These are phyloP conservation scores for Cryptosula pallasiana DNA, from an alignment of 2,888 invertebrate species.

Conservation along the genomic window DNA sequence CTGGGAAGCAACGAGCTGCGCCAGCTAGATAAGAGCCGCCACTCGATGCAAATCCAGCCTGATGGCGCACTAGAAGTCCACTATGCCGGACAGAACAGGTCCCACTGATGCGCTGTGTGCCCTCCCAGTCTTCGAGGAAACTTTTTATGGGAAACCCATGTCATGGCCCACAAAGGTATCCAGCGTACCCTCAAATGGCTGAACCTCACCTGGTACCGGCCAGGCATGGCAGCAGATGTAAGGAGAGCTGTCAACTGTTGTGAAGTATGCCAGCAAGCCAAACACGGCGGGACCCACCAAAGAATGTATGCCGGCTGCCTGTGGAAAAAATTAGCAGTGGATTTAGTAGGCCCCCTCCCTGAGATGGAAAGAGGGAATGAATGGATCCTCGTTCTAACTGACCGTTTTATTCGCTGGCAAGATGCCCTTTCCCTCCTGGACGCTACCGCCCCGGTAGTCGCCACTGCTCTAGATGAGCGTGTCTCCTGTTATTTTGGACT, in stretches of 20 bases:
- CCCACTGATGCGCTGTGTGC: not conserved
- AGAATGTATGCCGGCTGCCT: not conserved
- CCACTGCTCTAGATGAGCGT: not conserved
- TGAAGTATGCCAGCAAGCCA: not conserved
- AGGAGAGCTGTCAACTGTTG: not conserved
- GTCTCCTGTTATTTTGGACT: not conserved
- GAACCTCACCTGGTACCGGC: not conserved
- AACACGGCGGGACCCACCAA: not conserved
- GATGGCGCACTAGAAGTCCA: too few species aligned
- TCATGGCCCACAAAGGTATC: not conserved
- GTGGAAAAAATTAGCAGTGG: not conserved
- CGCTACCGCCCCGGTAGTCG: not conserved
- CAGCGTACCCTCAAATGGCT: not conserved
- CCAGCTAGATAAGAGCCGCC: too few species aligned
- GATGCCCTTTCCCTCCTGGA: not conserved
- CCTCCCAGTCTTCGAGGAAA: not conserved
- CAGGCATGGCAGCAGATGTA: not conserved
- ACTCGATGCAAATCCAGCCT: too few species aligned
- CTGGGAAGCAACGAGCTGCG: too few species aligned
- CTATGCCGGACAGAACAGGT: not conserved
- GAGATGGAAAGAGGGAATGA: not conserved
- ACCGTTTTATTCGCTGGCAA: not conserved
- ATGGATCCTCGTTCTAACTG: not conserved
- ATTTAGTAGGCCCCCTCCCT: not conserved
- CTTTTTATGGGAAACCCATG: not conserved